Evolutionary conservation across 2,888 invertebrate species (phyloP).

Genomic region (Ectropis crepuscularia): DNA sequence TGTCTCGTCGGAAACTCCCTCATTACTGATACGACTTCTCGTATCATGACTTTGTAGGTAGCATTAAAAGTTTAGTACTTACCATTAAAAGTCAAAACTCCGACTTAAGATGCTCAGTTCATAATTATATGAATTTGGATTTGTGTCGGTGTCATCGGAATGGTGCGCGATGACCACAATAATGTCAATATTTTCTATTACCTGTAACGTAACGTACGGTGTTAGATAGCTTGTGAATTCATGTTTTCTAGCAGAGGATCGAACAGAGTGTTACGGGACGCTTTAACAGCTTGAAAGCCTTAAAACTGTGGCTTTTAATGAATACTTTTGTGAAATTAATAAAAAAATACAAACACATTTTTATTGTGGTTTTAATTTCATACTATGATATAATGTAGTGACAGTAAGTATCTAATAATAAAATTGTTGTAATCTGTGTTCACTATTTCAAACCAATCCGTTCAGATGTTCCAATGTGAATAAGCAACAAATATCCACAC

Average conservation of each 20-base stretch:
- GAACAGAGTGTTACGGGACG: constrained; percentile 52
- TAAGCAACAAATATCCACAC: too few species aligned
- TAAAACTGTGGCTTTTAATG: constrained; percentile 83
- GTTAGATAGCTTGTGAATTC: constrained; percentile 78
- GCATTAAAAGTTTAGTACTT: too few species aligned
- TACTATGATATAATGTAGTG: not conserved
- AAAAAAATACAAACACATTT: constrained; percentile 73
- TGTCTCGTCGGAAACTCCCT: too few species aligned
- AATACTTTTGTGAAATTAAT: constrained; percentile 84
- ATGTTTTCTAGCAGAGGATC: constrained; percentile 70
- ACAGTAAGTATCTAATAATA: not conserved
- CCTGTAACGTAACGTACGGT: constrained; percentile 72
- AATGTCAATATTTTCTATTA: constrained; percentile 80
- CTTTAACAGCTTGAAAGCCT: constrained; percentile 84
- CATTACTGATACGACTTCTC: too few species aligned
- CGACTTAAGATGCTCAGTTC: not conserved
- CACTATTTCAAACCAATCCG: too few species aligned
- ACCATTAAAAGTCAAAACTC: too few species aligned
- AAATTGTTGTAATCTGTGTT: not conserved
- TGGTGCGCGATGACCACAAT: not conserved
- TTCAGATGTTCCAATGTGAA: too few species aligned
- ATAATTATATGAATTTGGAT: not conserved
- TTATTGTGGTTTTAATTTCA: constrained; percentile 38
- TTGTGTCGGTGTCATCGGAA: not conserved
- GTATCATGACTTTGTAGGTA: too few species aligned